Conservation (phyloP, 2,888 invertebrate species). For the Ptychoptera albimana region DNA sequence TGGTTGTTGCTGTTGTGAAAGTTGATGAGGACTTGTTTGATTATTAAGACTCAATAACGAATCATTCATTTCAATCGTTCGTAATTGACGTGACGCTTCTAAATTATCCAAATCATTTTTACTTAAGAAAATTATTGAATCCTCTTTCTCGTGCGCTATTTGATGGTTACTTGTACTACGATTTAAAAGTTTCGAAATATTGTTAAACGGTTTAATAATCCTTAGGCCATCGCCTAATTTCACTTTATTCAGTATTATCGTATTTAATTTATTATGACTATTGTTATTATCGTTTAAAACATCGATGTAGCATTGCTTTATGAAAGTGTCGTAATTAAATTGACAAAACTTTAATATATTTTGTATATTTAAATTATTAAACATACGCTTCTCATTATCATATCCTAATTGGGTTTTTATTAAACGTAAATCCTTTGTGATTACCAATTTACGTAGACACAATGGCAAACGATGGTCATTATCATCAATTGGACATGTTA, state of each 20-base stretch:
- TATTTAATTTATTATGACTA: conserved; percentile 14
- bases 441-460: conserved; percentile 33
- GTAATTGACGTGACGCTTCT: conserved; percentile 30
- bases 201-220: conserved; percentile 32
- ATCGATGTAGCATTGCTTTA: conserved; percentile 13
- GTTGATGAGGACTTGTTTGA: conserved; percentile 16
- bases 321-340: conserved; percentile 29
- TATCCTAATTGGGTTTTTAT: conserved; percentile 26
- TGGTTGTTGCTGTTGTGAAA: background rate
- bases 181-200: conserved; percentile 23
- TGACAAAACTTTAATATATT: conserved; percentile 30
- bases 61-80: conserved; percentile 25
- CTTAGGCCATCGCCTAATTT: conserved; percentile 27
- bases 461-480: conserved; percentile 31
- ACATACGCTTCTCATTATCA: conserved; percentile 29
- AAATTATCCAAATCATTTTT: conserved; percentile 47
- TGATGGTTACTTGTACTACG: conserved; percentile 24
- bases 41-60: conserved; percentile 22
- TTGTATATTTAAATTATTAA: conserved; percentile 29
- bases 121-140: conserved; percentile 49
- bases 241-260: too few relatives aligned
- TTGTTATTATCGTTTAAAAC: too few relatives aligned
- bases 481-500: conserved; percentile 36
- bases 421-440: conserved; percentile 27
- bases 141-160: conserved; percentile 40